Evolutionary conservation across 2,113 vertebrate species (phyloP).

Genomic region (Entomyzon cyanotis): DNA sequence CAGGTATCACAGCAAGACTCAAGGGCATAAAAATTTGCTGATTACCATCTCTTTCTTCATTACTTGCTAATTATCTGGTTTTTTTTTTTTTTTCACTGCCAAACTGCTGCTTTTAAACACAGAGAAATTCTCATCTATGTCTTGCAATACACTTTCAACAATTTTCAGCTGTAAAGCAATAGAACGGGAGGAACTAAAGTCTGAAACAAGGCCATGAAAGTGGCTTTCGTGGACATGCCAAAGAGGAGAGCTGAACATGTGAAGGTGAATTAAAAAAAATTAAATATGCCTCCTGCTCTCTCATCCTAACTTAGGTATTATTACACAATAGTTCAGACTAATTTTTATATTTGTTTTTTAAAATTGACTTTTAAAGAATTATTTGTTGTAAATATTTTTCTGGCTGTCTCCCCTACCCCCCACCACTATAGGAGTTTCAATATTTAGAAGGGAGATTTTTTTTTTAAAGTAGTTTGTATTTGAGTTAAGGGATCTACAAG

Average conservation of each 20-base stretch:
- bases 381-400: not conserved
- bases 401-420: not conserved
- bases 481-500: not conserved
- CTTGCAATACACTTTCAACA: not conserved
- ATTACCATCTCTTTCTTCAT: not conserved
- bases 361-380: not conserved
- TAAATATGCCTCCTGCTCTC: not conserved
- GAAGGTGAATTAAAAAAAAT: not conserved
- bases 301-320: not conserved
- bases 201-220: not conserved
- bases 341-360: not conserved
- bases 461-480: not conserved
- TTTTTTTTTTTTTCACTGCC: not conserved
- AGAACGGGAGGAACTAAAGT: not conserved
- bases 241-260: not conserved
- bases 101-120: not conserved
- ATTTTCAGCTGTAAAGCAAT: not conserved
- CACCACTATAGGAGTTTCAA: not conserved
- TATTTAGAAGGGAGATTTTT: not conserved
- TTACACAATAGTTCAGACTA: not conserved
- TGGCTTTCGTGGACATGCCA: not conserved
- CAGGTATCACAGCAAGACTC: not conserved
- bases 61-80: not conserved
- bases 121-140: not conserved
- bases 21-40: not conserved